Evolutionary conservation across 1,140 invertebrate genomes (phyloP).

Genomic region (Hylaeus anthracinus): DNA sequence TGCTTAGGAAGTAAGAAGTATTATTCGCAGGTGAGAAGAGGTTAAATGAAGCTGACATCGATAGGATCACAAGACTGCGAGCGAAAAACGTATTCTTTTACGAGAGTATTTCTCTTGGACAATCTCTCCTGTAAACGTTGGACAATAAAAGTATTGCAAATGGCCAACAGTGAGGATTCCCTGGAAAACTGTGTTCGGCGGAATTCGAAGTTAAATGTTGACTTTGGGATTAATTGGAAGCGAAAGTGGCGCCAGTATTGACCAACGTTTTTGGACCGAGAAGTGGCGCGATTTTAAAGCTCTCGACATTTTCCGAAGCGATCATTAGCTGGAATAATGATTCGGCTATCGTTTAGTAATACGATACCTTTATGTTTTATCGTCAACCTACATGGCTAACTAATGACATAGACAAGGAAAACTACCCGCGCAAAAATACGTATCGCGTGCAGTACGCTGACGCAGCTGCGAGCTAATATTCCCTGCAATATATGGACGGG

Average conservation of each 20-base stretch:
- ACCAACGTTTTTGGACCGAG: neutral
- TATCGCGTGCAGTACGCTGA: neutral
- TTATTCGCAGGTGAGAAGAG: no score
- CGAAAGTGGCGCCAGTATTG: neutral
- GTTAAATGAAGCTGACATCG: no score
- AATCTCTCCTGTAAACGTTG: neutral
- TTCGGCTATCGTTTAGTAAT: neutral
- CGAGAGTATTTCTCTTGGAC: no score
- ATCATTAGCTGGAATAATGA: slow-evolving; percentile 13
- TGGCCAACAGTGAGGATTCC: neutral
- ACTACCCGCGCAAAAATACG: neutral
- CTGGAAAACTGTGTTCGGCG: neutral
- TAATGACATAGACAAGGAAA: neutral
- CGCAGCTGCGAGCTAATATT: slow-evolving; percentile 5
- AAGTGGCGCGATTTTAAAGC: neutral
- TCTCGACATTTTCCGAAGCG: neutral
- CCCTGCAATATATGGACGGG: neutral
- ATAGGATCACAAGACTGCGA: no score
- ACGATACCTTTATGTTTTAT: neutral
- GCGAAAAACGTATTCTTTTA: no score
- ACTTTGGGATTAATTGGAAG: slow-evolving; percentile 18
- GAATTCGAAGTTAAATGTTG: neutral
- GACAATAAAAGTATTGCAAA: neutral
- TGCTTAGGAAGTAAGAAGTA: no score
- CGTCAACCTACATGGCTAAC: neutral